Percentiles rank a stretch among this genome's conserved stretches.
Evolutionary conservation across 1,140 invertebrate species (phyloP).

Genomic region (Lucilia sericata): DNA sequence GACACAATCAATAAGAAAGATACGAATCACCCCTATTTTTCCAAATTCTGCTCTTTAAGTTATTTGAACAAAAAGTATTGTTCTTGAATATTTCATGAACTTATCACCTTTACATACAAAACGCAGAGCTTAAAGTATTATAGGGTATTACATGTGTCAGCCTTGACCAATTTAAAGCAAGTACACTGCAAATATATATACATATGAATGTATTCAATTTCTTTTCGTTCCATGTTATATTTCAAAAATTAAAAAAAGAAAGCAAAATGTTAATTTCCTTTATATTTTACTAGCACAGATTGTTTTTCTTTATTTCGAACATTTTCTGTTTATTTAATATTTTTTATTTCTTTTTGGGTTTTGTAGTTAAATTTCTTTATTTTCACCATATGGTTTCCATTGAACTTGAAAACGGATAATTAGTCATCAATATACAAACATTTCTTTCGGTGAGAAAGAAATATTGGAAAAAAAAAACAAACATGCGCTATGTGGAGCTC

Average conservation of each 20-base stretch:
- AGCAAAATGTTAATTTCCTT: background rate
- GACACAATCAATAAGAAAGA: no score
- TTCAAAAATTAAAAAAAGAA: background rate
- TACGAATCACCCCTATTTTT: no score
- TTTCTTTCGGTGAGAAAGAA: no score
- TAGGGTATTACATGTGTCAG: background rate
- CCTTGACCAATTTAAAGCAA: background rate
- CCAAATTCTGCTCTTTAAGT: no score
- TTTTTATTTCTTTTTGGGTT: background rate
- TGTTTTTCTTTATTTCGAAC: background rate
- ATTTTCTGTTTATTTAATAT: background rate
- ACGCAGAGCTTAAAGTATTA: background rate
- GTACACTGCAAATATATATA: no score
- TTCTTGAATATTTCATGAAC: no score
- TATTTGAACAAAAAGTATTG: no score
- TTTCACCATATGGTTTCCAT: conserved; percentile 33
- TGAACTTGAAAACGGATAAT: conserved; percentile 38
- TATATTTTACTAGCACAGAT: background rate
- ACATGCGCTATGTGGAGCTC: no score
- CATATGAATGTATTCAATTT: background rate
- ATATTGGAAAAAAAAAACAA: no score
- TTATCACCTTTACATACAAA: background rate
- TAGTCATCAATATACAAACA: conserved; percentile 31
- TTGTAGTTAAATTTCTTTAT: conserved; percentile 10
- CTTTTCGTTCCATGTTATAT: background rate